These are phyloP conservation scores for Drosophila nasuta DNA, from an alignment of 1,140 invertebrate species.

Conservation along the genomic window DNA sequence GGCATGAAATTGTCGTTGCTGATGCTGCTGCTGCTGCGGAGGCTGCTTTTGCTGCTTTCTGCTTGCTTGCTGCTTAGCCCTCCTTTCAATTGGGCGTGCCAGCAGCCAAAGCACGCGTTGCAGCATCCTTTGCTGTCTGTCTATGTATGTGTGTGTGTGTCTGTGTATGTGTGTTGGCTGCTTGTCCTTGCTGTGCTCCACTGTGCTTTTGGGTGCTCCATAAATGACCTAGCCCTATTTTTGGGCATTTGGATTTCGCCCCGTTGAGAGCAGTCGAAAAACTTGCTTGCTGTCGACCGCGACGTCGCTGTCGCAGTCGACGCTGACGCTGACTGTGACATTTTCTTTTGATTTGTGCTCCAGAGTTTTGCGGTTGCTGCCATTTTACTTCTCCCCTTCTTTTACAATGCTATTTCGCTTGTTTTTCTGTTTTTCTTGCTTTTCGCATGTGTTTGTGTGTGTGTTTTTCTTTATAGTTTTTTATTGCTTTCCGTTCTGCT, in stretches of 20 bases:
- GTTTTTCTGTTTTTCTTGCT: neutral
- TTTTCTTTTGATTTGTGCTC: slow-evolving; percentile 40
- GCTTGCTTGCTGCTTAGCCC: slow-evolving; percentile 26
- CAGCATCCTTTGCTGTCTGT: slow-evolving; percentile 41
- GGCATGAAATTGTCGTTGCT: slow-evolving; percentile 46
- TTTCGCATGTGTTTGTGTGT: slow-evolving; percentile 11
- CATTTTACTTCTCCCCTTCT: neutral
- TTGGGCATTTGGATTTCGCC: slow-evolving; percentile 44
- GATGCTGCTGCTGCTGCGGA: slow-evolving; percentile 17
- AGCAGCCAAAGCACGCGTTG: slow-evolving; percentile 21
- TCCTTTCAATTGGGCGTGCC: slow-evolving; percentile 60
- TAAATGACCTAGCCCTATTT: slow-evolving; percentile 81
- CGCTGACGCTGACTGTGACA: slow-evolving; percentile 20
- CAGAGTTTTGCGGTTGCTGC: slow-evolving; percentile 29
- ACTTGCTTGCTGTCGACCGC: slow-evolving; percentile 38
- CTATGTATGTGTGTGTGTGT: slow-evolving; percentile 12
- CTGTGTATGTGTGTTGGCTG: slow-evolving; percentile 11
- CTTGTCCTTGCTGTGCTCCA: slow-evolving; percentile 32
- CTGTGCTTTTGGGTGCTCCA: slow-evolving; percentile 27
- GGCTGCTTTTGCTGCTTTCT: slow-evolving; percentile 22
- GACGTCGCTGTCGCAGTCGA: slow-evolving; percentile 33
- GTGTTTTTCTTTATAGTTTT: slow-evolving; percentile 7
- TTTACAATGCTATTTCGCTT: neutral
- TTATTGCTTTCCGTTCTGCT: slow-evolving; percentile 42
- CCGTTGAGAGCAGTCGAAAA: slow-evolving; percentile 42